A percentile compares a stretch with the other conserved stretches of the same genome.
Conservation (phyloP, 2,797 vertebrate genomes). For the Odontamblyopus lacepedii region DNA sequence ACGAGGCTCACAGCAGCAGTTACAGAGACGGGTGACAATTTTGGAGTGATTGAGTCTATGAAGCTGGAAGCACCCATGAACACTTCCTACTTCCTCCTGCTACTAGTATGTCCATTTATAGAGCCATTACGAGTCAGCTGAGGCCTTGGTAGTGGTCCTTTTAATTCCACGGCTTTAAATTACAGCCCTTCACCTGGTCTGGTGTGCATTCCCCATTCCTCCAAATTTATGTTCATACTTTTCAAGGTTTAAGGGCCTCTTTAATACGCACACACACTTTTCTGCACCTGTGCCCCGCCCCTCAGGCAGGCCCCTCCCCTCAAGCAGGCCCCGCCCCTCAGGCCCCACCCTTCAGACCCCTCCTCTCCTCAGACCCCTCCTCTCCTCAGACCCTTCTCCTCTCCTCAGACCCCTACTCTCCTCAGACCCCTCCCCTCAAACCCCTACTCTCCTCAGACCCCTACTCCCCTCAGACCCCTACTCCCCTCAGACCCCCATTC, state of each 20-base stretch:
- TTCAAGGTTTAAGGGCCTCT: constrained; percentile 33
- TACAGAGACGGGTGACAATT: too few relatives aligned
- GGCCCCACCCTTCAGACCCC: constrained; percentile 31
- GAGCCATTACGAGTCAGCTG: background rate
- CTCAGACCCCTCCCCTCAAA: constrained; percentile 23
- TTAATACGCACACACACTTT: constrained; percentile 42
- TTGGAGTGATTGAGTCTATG: too few relatives aligned
- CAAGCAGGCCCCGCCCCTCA: constrained; percentile 42
- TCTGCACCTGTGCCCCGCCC: background rate
- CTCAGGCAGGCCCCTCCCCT: constrained; percentile 31
- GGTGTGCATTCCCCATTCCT: constrained; percentile 16
- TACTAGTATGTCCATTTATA: background rate
- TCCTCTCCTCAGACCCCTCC: constrained; percentile 8
- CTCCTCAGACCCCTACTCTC: constrained; percentile 24
- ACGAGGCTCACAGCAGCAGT: too few relatives aligned
- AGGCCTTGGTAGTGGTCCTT: background rate
- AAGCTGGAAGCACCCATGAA: too few relatives aligned
- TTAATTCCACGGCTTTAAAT: background rate
- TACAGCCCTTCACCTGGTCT: constrained; percentile 1
- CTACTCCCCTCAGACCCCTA: too few relatives aligned
- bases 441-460: constrained; percentile 15
- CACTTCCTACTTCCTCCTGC: too few relatives aligned
- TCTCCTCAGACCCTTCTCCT: background rate
- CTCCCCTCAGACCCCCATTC: constrained; percentile 15
- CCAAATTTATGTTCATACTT: constrained; percentile 38